phyloP scores from a whole-genome alignment of 2,113 vertebrate genomes.

The Bufo bufo region DNA sequence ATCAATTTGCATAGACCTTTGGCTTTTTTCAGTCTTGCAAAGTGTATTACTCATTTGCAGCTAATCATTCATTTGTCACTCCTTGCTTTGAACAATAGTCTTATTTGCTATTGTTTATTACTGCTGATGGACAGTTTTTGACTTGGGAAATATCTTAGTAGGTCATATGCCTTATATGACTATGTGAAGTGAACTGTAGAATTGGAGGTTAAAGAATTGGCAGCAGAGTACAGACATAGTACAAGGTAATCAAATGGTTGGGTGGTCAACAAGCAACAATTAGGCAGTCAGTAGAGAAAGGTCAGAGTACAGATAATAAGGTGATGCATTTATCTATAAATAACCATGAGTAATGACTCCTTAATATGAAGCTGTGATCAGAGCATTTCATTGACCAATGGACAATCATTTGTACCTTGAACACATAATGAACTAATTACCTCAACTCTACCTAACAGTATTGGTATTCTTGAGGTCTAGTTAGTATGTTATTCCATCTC shows the following conservation, averaged over 20 bases:
- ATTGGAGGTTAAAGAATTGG: background rate
- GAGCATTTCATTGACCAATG: constrained; percentile 21
- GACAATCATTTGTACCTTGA: constrained; percentile 16
- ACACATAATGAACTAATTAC: constrained; percentile 24
- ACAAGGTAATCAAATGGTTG: background rate
- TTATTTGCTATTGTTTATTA: background rate
- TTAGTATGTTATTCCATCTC: constrained; percentile 34
- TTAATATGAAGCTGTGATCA: background rate
- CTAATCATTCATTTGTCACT: background rate
- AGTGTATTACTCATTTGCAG: background rate
- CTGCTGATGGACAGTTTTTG: background rate
- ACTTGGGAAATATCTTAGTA: background rate
- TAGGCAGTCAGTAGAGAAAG: background rate
- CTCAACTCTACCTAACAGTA: background rate
- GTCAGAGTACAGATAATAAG: background rate
- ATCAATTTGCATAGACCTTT: no score
- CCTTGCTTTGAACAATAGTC: no score
- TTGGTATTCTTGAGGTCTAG: constrained; percentile 42
- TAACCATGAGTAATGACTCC: background rate
- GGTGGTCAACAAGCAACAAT: background rate
- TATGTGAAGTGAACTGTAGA: background rate
- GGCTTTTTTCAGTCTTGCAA: no score
- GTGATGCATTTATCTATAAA: background rate
- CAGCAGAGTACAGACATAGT: background rate
- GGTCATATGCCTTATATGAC: background rate